Evolutionary conservation across 1,140 invertebrate genomes (phyloP).

Genomic region (Aradophagus sp.): DNA sequence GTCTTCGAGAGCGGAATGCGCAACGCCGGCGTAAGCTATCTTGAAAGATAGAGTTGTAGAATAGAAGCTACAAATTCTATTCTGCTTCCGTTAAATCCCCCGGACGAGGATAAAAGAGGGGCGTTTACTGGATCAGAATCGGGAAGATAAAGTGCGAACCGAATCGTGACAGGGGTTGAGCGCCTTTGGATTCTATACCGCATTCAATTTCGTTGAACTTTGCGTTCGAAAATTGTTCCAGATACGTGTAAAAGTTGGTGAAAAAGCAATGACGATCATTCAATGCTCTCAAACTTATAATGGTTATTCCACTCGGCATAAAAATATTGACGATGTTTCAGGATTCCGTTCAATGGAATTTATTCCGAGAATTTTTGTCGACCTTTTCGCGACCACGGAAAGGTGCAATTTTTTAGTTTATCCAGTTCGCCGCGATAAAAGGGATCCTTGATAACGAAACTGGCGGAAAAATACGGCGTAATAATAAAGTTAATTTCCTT

Average conservation of each 20-base stretch:
- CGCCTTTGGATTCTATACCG: constrained; percentile 33
- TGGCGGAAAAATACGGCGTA: no score
- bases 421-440: no score
- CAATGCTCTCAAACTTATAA: constrained; percentile 10
- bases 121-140: constrained; percentile 51
- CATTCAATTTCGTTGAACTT: constrained; percentile 51
- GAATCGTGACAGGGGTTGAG: constrained; percentile 48
- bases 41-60: constrained; percentile 51
- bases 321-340: no score
- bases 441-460: no score
- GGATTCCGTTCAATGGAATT: no score
- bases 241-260: constrained; percentile 26
- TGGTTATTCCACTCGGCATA: not conserved
- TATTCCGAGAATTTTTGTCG: no score
- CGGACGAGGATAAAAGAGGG: constrained; percentile 30
- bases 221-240: constrained; percentile 35
- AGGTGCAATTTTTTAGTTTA: no score
- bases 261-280: constrained; percentile 15
- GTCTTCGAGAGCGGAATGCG: constrained; percentile 25
- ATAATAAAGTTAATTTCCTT: no score
- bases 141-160: constrained; percentile 52
- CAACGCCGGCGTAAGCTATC: constrained; percentile 43
- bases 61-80: constrained; percentile 48
- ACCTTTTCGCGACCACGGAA: no score
- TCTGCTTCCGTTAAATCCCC: constrained; percentile 41